A percentile compares a stretch with the other conserved stretches of the same genome.
Conservation (phyloP, 2,888 invertebrate genomes). For the Nomada lathburiana region DNA sequence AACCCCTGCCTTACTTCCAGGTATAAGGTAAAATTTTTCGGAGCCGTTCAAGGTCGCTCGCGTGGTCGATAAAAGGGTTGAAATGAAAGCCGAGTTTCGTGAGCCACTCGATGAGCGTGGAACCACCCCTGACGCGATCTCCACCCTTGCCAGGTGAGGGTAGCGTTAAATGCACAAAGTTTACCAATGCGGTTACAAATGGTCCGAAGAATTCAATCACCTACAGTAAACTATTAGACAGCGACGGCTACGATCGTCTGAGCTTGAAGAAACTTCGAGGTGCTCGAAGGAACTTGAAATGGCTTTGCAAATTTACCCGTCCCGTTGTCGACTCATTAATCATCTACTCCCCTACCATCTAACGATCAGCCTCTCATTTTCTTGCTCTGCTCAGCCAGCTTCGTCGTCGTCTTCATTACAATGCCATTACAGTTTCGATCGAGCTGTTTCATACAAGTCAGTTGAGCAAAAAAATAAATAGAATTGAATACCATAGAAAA, state of each 20-base stretch:
- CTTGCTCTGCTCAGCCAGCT: slow-evolving; percentile 19
- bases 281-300: slow-evolving; percentile 80
- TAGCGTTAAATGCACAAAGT: slow-evolving; percentile 80
- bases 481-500: not conserved
- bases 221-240: slow-evolving; percentile 75
- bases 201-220: slow-evolving; percentile 80
- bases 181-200: slow-evolving; percentile 80
- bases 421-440: not conserved
- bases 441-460: not conserved
- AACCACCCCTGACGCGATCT: slow-evolving; percentile 31
- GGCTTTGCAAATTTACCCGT: slow-evolving; percentile 83
- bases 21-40: slow-evolving; percentile 16
- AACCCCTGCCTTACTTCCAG: not conserved
- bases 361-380: slow-evolving; percentile 45
- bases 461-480: not conserved
- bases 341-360: slow-evolving; percentile 63
- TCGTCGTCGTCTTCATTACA: not conserved
- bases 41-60: not conserved
- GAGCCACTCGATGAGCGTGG: slow-evolving; percentile 55
- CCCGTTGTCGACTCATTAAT: slow-evolving; percentile 78
- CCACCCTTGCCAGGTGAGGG: slow-evolving; percentile 44
- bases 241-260: slow-evolving; percentile 58
- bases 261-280: not conserved
- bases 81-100: slow-evolving; percentile 53
- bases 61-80: slow-evolving; percentile 21